Percentiles rank a stretch among this genome's conserved stretches.
Evolutionary conservation across 2,888 invertebrate genomes (phyloP).

Genomic region (Drosophila testacea): DNA sequence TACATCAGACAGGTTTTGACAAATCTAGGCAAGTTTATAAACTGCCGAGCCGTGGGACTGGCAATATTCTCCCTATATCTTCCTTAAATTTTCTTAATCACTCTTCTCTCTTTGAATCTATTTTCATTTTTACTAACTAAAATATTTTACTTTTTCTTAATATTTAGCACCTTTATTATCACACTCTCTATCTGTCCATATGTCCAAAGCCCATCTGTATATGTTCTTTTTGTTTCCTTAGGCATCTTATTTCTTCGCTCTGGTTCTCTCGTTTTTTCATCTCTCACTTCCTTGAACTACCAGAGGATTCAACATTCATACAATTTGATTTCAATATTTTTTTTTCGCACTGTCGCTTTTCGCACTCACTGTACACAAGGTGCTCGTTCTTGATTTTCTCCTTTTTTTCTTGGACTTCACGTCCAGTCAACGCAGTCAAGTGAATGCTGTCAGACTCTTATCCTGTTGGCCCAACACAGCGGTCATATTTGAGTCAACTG

Average conservation of each 20-base stretch:
- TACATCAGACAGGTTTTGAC: too few species aligned
- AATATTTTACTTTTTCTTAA: neutral
- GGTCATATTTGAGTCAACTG: constrained; percentile 24
- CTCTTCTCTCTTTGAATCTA: neutral
- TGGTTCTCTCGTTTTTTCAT: neutral
- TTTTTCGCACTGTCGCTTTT: constrained; percentile 8
- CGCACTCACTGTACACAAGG: constrained; percentile 9
- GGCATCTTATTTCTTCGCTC: neutral
- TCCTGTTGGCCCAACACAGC: constrained; percentile 20
- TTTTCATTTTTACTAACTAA: neutral
- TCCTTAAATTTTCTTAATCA: neutral
- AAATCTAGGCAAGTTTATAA: too few species aligned
- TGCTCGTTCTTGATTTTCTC: too few species aligned
- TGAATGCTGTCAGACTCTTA: constrained; percentile 18
- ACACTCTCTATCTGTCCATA: neutral
- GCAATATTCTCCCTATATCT: neutral
- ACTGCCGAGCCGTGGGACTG: too few species aligned
- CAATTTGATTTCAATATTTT: constrained; percentile 14
- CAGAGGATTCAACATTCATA: neutral
- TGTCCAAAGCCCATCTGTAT: neutral
- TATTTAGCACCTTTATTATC: neutral
- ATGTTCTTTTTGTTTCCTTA: neutral
- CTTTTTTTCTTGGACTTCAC: too few species aligned
- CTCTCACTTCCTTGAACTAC: neutral
- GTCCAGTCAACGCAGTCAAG: constrained; percentile 11